Evolutionary conservation across 2,113 vertebrate genomes (phyloP).

Genomic region (Tricholaema leucomelas): DNA sequence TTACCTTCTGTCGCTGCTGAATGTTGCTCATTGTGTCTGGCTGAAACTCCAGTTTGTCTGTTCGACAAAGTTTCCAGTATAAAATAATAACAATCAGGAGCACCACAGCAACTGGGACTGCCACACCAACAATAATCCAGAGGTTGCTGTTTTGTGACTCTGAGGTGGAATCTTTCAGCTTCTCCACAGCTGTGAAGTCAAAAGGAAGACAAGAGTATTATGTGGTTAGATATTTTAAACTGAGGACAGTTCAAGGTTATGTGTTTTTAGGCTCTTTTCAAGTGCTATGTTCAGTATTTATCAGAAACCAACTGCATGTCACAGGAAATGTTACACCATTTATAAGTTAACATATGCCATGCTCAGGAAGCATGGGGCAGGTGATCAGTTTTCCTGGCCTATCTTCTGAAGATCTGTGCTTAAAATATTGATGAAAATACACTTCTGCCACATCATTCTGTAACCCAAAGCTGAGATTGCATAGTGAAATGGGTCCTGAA

Average conservation of each 20-base stretch:
- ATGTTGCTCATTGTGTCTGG: constrained; percentile 90
- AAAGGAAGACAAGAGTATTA: not conserved
- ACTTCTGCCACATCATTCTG: not conserved
- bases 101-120: constrained; percentile 89
- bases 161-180: constrained; percentile 71
- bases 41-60: constrained; percentile 97
- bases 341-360: not conserved
- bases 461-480: not conserved
- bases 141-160: constrained; percentile 87
- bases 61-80: constrained; percentile 97
- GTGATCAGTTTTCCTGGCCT: not conserved
- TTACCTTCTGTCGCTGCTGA: constrained; percentile 96
- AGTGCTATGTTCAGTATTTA: not conserved
- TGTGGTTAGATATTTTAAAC: not conserved
- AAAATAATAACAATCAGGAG: constrained; percentile 90
- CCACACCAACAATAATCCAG: constrained; percentile 94
- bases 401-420: not conserved
- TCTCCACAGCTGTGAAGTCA: constrained; percentile 85
- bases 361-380: not conserved
- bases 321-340: not conserved
- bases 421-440: not conserved
- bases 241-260: not conserved
- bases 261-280: not conserved
- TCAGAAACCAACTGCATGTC: not conserved
- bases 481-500: not conserved